phyloP scores from a whole-genome alignment of 2,113 vertebrate species.

The Grus americana region DNA sequence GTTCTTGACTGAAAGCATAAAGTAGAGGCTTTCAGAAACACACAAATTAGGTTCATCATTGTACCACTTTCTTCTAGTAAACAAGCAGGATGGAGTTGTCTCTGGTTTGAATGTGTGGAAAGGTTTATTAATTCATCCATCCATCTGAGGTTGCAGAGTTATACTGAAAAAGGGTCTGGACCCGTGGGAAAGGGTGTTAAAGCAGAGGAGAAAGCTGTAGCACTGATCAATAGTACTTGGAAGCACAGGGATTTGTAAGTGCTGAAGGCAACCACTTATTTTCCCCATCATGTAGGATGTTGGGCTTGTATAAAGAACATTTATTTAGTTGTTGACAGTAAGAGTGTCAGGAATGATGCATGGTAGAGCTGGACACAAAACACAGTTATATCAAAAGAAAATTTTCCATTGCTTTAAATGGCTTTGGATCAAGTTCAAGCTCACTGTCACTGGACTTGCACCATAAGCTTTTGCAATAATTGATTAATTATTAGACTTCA shows the following conservation, averaged over 20 bases:
- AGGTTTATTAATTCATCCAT: neutral
- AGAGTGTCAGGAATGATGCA: neutral
- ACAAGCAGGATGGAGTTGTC: neutral
- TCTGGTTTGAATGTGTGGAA: neutral
- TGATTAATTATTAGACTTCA: neutral
- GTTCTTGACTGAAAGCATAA: neutral
- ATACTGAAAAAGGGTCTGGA: neutral
- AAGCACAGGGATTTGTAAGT: neutral
- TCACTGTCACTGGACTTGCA: neutral
- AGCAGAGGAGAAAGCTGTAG: neutral
- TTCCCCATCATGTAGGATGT: neutral
- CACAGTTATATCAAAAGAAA: neutral
- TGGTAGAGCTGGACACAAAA: neutral
- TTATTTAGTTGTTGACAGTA: neutral
- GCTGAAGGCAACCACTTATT: neutral
- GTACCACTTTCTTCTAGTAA: neutral
- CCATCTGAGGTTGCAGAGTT: neutral
- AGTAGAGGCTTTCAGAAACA: neutral
- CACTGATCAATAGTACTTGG: neutral
- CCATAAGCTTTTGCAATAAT: neutral
- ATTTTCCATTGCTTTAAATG: neutral
- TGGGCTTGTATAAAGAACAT: neutral
- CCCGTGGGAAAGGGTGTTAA: neutral
- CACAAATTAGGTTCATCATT: neutral
- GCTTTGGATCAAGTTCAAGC: neutral